A percentile compares a stretch with the other conserved stretches of the same genome.
These are phyloP conservation scores for Oasisia sp. DNA, from an alignment of 2,888 invertebrate species.

Conservation along the genomic window DNA sequence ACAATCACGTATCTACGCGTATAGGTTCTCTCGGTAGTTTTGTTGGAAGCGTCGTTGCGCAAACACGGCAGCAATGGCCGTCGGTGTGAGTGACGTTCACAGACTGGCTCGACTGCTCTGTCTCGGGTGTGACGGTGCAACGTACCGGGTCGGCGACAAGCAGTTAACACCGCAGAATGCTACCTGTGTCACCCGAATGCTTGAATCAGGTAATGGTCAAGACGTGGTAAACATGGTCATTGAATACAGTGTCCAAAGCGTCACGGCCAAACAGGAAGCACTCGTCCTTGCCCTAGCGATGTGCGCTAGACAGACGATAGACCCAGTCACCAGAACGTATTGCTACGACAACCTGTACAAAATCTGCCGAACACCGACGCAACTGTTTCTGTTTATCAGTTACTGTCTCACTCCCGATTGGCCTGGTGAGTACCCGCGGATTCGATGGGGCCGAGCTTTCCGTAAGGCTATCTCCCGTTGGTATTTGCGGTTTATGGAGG, in stretches of 20 bases:
- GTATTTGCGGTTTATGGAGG: slow-evolving; percentile 67
- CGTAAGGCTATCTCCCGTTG: slow-evolving; percentile 74
- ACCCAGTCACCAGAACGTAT: slow-evolving; percentile 67
- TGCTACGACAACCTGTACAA: slow-evolving; percentile 70
- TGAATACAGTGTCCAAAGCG: slow-evolving; percentile 57
- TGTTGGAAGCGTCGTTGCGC: too few species aligned
- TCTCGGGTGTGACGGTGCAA: slow-evolving; percentile 60
- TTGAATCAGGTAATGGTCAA: slow-evolving; percentile 54
- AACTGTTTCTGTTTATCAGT: slow-evolving; percentile 74
- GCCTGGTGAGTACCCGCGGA: slow-evolving; percentile 18
- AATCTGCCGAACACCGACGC: slow-evolving; percentile 74
- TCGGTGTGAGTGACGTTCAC: background rate
- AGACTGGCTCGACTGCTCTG: slow-evolving; percentile 62
- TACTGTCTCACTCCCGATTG: slow-evolving; percentile 69
- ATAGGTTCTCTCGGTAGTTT: too few species aligned
- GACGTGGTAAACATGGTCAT: slow-evolving; percentile 57
- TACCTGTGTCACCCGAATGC: slow-evolving; percentile 54
- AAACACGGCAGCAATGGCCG: background rate
- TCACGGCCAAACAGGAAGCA: slow-evolving; percentile 64
- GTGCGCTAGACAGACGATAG: slow-evolving; percentile 68
- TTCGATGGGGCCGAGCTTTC: slow-evolving; percentile 75
- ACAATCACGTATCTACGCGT: too few species aligned
- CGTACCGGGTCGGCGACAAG: slow-evolving; percentile 53
- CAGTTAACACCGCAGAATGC: slow-evolving; percentile 60
- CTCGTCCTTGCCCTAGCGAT: slow-evolving; percentile 75